Percentiles rank a stretch among this genome's conserved stretches.
phyloP scores from a whole-genome alignment of 2,113 vertebrate genomes.

The Brachypteracias leptosomus region DNA sequence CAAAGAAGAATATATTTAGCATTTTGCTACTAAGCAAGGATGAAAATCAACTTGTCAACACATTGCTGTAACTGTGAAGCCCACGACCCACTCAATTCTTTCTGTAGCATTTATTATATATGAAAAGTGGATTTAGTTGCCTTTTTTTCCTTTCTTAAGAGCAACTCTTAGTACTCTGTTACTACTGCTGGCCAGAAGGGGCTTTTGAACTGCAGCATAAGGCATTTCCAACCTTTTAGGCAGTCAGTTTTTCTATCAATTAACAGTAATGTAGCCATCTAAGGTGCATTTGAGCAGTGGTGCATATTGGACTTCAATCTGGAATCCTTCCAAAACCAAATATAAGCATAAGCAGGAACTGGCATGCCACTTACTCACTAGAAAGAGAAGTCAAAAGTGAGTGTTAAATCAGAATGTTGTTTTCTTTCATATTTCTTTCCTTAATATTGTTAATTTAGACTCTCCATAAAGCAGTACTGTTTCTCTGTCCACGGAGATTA shows the following conservation, averaged over 20 bases:
- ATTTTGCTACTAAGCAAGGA: conserved; percentile 58
- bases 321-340: conserved; percentile 35
- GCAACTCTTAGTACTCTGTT: neutral
- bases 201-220: neutral
- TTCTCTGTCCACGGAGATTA: neutral
- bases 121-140: neutral
- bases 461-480: neutral
- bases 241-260: neutral
- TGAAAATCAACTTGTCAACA: conserved; percentile 65
- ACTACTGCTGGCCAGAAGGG: neutral
- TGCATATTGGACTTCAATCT: neutral
- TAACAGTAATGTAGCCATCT: neutral
- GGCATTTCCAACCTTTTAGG: neutral
- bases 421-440: neutral
- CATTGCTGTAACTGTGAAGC: neutral
- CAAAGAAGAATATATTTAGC: conserved; percentile 61
- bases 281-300: neutral
- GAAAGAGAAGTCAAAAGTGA: neutral
- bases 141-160: neutral
- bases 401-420: neutral
- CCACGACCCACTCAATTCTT: neutral
- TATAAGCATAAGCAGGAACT: neutral
- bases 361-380: neutral
- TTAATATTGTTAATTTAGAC: neutral
- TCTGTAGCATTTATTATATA: neutral